A percentile compares a stretch with the other conserved stretches of the same genome.
Evolutionary conservation across 2,888 invertebrate genomes (phyloP).

Genomic region (Heliconius cydno): DNA sequence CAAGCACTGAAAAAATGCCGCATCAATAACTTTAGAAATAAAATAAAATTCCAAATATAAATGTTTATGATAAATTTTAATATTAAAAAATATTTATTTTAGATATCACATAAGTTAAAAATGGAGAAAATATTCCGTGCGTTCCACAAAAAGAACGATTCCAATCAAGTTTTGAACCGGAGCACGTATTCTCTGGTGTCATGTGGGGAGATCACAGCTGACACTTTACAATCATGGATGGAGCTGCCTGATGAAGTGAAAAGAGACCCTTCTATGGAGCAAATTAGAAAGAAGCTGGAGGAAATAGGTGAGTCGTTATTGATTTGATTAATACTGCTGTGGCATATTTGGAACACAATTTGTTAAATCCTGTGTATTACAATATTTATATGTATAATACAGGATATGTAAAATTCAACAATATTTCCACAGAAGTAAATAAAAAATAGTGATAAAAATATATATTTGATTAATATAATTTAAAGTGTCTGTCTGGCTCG

Average conservation of each 20-base stretch:
- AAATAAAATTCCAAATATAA: too few species aligned
- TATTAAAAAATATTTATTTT: neutral
- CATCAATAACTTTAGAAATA: too few species aligned
- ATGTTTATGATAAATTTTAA: too few species aligned
- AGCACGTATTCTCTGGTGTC: conserved; percentile 64
- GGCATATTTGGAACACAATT: neutral
- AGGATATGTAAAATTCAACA: too few species aligned
- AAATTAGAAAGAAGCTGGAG: conserved; percentile 76
- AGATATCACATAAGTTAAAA: neutral
- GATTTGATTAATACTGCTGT: neutral
- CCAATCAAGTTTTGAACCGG: conserved; percentile 63
- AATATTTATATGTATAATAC: too few species aligned
- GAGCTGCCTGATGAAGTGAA: conserved; percentile 84
- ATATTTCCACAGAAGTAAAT: too few species aligned
- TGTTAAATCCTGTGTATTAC: too few species aligned
- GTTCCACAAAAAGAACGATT: conserved; percentile 34
- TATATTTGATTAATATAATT: neutral
- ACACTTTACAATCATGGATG: conserved; percentile 82
- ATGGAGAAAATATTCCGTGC: conserved; percentile 41
- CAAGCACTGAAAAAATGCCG: too few species aligned
- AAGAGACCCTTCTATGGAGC: conserved; percentile 83
- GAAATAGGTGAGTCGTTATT: conserved; percentile 55
- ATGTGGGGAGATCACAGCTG: conserved; percentile 75
- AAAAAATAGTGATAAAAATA: too few species aligned
- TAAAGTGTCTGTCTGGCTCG: neutral